phyloP scores from a whole-genome alignment of 2,888 invertebrate genomes.

The Neoaliturus tenellus region DNA sequence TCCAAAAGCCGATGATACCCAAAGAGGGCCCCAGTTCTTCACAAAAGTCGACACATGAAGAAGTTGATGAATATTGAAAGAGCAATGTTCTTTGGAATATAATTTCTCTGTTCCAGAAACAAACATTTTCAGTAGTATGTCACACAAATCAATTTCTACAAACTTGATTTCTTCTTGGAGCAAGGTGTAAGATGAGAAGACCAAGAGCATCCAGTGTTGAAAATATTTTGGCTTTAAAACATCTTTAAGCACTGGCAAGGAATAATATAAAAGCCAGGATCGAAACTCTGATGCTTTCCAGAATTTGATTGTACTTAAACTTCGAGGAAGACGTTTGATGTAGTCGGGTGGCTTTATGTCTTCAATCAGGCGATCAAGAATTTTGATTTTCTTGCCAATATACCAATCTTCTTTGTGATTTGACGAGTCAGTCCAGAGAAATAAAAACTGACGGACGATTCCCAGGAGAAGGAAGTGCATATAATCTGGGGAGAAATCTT shows the following conservation, averaged over 20 bases:
- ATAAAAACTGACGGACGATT: neutral
- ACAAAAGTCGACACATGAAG: neutral
- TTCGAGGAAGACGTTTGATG: neutral
- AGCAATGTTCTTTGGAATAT: neutral
- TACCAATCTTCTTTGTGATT: neutral
- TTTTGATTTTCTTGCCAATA: neutral
- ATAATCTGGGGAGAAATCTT: neutral
- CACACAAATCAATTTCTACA: neutral
- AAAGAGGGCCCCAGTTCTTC: neutral
- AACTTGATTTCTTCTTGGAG: neutral
- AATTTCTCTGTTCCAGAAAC: neutral
- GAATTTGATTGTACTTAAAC: neutral
- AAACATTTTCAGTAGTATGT: neutral
- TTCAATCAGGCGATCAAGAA: neutral
- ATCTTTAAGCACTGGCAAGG: neutral
- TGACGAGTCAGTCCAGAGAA: neutral
- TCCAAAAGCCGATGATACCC: neutral
- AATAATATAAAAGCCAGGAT: neutral
- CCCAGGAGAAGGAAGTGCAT: neutral
- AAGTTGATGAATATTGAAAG: neutral
- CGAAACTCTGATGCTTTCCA: neutral
- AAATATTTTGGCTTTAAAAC: neutral
- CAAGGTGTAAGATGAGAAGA: neutral
- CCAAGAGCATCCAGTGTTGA: neutral
- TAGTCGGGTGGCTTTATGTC: neutral